Evolutionary conservation across 1,140 invertebrate species (phyloP).

Genomic region (Ridgeia piscesae): DNA sequence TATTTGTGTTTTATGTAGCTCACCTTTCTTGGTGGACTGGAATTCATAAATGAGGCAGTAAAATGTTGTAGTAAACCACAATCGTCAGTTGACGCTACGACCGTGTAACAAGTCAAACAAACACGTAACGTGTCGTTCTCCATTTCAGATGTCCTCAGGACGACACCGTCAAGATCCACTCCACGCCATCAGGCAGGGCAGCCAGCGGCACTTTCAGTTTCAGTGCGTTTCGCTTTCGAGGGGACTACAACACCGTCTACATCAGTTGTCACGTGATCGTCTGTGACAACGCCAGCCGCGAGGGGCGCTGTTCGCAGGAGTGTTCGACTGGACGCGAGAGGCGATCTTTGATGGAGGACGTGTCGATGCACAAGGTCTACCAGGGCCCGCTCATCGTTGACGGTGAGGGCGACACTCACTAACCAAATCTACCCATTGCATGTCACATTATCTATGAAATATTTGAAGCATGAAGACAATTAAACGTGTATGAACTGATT

Average conservation of each 20-base stretch:
- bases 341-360: background rate
- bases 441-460: background rate
- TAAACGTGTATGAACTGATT: no score
- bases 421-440: background rate
- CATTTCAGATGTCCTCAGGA: background rate
- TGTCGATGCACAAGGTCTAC: background rate
- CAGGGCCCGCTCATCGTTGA: background rate
- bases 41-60: no score
- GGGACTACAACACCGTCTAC: slow-evolving; percentile 16
- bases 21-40: no score
- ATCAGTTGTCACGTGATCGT: slow-evolving; percentile 31
- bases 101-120: no score
- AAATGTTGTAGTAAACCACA: no score
- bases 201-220: background rate
- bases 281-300: background rate
- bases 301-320: slow-evolving; percentile 1
- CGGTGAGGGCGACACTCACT: background rate
- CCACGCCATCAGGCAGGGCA: background rate
- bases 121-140: background rate
- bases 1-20: no score
- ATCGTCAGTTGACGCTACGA: no score
- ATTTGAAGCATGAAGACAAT: background rate
- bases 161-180: background rate
- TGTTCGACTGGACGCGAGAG: background rate
- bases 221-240: background rate